Conservation (phyloP, 1,140 invertebrate species). For the Planococcus citri region DNA sequence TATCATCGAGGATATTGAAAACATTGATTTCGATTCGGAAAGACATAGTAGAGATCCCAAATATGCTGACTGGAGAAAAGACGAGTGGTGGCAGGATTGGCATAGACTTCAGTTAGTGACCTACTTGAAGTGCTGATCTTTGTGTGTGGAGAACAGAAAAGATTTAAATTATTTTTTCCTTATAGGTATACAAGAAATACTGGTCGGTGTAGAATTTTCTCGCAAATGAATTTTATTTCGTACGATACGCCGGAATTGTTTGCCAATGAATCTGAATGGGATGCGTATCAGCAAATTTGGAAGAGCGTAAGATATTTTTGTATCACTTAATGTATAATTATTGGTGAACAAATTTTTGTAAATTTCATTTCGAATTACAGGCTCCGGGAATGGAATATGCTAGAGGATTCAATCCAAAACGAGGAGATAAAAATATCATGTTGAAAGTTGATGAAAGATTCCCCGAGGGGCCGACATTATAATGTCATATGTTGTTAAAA, state of each 20-base stretch:
- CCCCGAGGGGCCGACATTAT: too few relatives aligned
- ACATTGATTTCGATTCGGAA: constrained; percentile 55
- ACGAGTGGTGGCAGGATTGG: constrained; percentile 21
- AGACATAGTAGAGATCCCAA: constrained; percentile 43
- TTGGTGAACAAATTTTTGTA: background rate
- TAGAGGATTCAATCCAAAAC: background rate
- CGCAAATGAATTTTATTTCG: background rate
- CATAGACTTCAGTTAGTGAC: background rate
- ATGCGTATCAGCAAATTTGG: constrained; percentile 34
- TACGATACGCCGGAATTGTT: constrained; percentile 48
- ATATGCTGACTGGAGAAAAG: constrained; percentile 56
- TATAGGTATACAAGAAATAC: background rate
- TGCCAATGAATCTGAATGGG: constrained; percentile 40
- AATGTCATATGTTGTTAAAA: too few relatives aligned
- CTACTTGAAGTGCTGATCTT: background rate
- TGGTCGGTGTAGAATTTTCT: background rate
- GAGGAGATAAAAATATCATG: background rate
- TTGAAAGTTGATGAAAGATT: too few relatives aligned
- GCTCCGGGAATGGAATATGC: constrained; percentile 3
- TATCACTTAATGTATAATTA: constrained; percentile 27
- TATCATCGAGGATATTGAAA: constrained; percentile 74
- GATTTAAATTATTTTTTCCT: background rate
- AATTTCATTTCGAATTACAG: background rate
- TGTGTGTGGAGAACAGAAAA: background rate
- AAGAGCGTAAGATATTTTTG: constrained; percentile 34